These are phyloP conservation scores for Acanthurus tractus DNA, from an alignment of 2,797 vertebrate genomes.

Conservation along the genomic window DNA sequence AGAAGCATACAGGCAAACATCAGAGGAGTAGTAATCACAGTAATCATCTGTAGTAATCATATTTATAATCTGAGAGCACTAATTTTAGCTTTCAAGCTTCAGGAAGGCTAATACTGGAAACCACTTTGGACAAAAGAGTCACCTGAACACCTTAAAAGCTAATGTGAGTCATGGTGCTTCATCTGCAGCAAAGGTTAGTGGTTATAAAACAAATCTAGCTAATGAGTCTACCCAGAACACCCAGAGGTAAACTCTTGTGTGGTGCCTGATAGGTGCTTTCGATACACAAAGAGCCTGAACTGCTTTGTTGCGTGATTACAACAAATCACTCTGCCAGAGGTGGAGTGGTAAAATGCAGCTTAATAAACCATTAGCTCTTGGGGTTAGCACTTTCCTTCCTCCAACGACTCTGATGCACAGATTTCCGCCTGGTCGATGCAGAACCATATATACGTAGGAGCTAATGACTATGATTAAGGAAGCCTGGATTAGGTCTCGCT, in stretches of 20 bases:
- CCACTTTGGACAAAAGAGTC: not conserved
- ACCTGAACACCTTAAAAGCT: constrained; percentile 16
- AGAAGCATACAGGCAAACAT: constrained; percentile 3
- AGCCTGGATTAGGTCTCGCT: constrained; percentile 74
- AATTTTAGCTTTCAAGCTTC: not conserved
- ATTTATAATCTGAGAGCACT: not conserved
- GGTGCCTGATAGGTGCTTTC: constrained; percentile 44
- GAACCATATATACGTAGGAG: constrained; percentile 66
- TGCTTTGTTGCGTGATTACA: constrained; percentile 64
- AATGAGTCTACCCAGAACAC: constrained; percentile 46
- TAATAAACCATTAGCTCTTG: constrained; percentile 77
- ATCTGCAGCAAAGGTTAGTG: constrained; percentile 36
- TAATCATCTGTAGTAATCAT: not conserved
- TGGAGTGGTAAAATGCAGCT: constrained; percentile 58
- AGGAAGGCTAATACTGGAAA: not conserved
- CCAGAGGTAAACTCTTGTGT: constrained; percentile 33
- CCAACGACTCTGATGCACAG: constrained; percentile 29
- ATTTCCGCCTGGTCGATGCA: constrained; percentile 35
- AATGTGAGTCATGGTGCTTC: constrained; percentile 37
- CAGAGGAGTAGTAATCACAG: not conserved
- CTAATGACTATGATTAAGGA: constrained; percentile 82
- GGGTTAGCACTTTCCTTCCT: constrained; percentile 65
- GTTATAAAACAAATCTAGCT: constrained; percentile 38
- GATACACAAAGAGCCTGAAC: constrained; percentile 41
- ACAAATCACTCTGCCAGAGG: constrained; percentile 61